phyloP scores from a whole-genome alignment of 2,888 invertebrate species.

The Strigamia transsilvanica region DNA sequence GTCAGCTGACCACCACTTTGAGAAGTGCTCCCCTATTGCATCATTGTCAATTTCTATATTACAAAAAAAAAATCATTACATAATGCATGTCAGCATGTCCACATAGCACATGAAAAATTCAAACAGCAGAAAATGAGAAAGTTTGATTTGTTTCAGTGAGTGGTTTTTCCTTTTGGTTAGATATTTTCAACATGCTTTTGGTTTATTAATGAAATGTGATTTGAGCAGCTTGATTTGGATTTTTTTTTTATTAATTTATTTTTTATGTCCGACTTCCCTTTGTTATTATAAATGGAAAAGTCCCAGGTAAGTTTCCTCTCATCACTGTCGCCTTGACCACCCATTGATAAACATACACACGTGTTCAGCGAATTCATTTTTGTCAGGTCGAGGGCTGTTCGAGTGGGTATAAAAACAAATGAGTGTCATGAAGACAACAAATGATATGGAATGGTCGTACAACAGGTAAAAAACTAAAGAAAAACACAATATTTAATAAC shows the following conservation, averaged over 20 bases:
- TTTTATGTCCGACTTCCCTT: background rate
- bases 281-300: background rate
- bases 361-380: background rate
- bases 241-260: background rate
- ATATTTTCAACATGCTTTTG: background rate
- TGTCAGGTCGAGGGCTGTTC: background rate
- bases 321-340: slow-evolving; percentile 15
- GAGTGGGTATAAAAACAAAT: background rate
- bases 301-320: slow-evolving; percentile 7
- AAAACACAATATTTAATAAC: background rate
- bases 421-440: slow-evolving; percentile 3
- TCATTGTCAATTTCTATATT: no score
- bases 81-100: background rate
- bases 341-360: background rate
- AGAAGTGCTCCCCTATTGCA: no score
- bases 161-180: background rate
- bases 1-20: no score
- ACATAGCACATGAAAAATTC: background rate
- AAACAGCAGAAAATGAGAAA: background rate
- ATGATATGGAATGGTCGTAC: background rate
- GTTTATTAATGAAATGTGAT: background rate
- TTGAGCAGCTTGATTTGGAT: slow-evolving; percentile 6
- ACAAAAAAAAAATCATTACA: background rate
- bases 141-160: background rate
- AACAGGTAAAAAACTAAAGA: background rate